phyloP scores from a whole-genome alignment of 1,140 invertebrate species.

The Sycophaga agraensis region DNA sequence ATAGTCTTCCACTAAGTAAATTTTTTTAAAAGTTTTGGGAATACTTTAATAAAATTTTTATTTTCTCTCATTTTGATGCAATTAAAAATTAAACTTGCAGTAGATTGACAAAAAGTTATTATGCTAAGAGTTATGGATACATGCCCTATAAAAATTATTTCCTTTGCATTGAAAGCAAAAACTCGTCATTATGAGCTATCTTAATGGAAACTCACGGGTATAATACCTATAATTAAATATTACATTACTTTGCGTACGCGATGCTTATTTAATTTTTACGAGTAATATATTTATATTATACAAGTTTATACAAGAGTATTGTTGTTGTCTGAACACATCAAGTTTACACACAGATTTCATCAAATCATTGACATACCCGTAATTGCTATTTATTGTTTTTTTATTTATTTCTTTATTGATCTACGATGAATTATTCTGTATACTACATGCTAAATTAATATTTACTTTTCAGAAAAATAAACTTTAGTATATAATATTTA shows the following conservation, averaged over 20 bases:
- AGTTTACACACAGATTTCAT: background rate
- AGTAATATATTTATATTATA: background rate
- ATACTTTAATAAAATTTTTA: background rate
- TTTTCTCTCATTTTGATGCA: background rate
- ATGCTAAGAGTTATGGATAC: background rate
- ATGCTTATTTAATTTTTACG: conserved; percentile 12
- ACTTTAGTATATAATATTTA: conserved; percentile 39
- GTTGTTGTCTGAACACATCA: background rate
- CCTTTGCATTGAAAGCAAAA: conserved; percentile 13
- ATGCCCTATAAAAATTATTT: background rate
- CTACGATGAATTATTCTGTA: conserved; percentile 39
- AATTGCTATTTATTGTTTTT: conserved; percentile 6
- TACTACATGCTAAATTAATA: conserved; percentile 35
- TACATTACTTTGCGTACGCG: conserved; percentile 5
- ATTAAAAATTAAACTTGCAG: background rate
- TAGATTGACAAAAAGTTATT: background rate
- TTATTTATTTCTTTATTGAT: conserved; percentile 31
- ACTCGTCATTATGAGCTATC: background rate
- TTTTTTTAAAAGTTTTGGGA: conserved; percentile 1
- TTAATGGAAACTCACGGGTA: conserved; percentile 1
- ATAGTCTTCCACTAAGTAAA: conserved; percentile 19
- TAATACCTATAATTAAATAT: conserved; percentile 17
- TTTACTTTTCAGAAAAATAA: conserved; percentile 43
- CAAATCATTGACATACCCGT: background rate
- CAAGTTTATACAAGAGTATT: background rate